Base-by-base conservation (phyloP, 1,140 invertebrate genomes). In the Nephila pilipes region DNA sequence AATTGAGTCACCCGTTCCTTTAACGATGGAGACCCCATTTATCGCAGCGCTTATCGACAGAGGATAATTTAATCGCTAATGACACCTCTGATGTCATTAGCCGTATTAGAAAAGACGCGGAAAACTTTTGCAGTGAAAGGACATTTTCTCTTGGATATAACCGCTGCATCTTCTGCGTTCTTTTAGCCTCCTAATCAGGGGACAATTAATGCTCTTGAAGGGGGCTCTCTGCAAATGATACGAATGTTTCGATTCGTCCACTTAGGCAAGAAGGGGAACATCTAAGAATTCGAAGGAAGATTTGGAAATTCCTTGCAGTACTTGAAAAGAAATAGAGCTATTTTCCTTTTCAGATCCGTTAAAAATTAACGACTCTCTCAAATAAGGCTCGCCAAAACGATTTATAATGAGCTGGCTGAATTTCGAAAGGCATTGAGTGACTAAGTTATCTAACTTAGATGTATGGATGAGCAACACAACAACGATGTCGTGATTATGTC, bases 61-160 rank as follows among this genome's bases (percentile, higher is more conserved):
- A 79, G 91, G 91, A 93, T 93, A 93, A 92, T 93, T 93, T 93
- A 93, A 93, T 93, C 91, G 91, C 91, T 93, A 93, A 93, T 93
- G 91, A 93, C 91, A 93, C 91, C 91, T 93, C 91, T 83, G 32
- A 93, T 87, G 91, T 93, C 91, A 93, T 93, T 93, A 93, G 91
- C 83, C 69, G 75, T 83, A 93, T 93, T 87, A 93, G 91, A 93
- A 87, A 93, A 80, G 91, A 93, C 91, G 83, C 83, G 91, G 91
- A 80, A 93, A 93, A 87, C 63, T 93, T 93, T 93, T 57, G 63
- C 83, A 79, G 22, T 69, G 79, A 83, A 90, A 90, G 69, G 87
- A 89, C 87, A 60, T 81, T 90, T 91, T 60, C 58, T 46, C 63
- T 55, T 75, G 58, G 54, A 85, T 87, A 87, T 75, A 87, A 85